phyloP scores from a whole-genome alignment of 2,113 vertebrate genomes.

The Danio rerio region GRCz12tu NC_133184.1:58845501-58846000 shows the following conservation, averaged over 20 bases:
- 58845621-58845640: too few relatives aligned
- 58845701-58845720: constrained; percentile 51
- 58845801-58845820: constrained; percentile 51
- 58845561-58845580: too few relatives aligned
- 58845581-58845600: too few relatives aligned
- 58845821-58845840: constrained; percentile 55
- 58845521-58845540: too few relatives aligned
- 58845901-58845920: constrained; percentile 44
- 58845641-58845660: too few relatives aligned
- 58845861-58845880: constrained; percentile 54
- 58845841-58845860: constrained; percentile 45
- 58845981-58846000: constrained; percentile 52
- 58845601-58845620: too few relatives aligned
- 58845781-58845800: constrained; percentile 51
- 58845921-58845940: constrained; percentile 26
- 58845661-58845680: background rate
- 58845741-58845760: constrained; percentile 57
- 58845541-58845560: too few relatives aligned
- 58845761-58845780: constrained; percentile 10
- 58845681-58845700: constrained; percentile 49
- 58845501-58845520: too few relatives aligned
- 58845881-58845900: constrained; percentile 41
- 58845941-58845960: constrained; percentile 33
- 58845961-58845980: constrained; percentile 56
- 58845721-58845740: constrained; percentile 52